A percentile compares a stretch with the other conserved stretches of the same genome.
Evolutionary conservation across 2,113 vertebrate genomes (phyloP).

Genomic region (Hydrolagus affinis): DNA sequence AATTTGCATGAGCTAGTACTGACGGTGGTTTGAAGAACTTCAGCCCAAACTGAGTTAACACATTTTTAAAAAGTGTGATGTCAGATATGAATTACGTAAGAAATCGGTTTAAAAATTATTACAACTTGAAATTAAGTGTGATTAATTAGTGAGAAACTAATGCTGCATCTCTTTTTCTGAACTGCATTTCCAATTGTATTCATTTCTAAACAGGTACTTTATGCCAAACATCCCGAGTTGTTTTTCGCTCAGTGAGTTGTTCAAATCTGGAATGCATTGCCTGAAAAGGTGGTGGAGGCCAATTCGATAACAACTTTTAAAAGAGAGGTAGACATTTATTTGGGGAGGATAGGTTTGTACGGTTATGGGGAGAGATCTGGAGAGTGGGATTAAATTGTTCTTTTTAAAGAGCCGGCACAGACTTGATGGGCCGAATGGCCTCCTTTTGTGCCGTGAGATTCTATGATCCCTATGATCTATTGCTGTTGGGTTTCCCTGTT

Average conservation of each 20-base stretch:
- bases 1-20: not conserved
- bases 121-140: not conserved
- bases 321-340: too few species aligned
- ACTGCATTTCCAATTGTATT: not conserved
- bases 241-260: too few species aligned
- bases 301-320: too few species aligned
- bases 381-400: too few species aligned
- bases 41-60: not conserved
- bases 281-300: too few species aligned
- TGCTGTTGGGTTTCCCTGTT: not conserved
- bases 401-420: too few species aligned
- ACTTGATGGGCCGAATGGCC: too few species aligned
- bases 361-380: too few species aligned
- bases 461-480: too few species aligned
- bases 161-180: not conserved
- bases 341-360: too few species aligned
- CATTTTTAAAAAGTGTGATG: not conserved
- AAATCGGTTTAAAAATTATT: not conserved
- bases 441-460: too few species aligned
- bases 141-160: not conserved
- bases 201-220: not conserved
- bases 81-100: not conserved
- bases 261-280: too few species aligned
- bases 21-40: not conserved
- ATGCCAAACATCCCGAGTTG: not conserved